Base-by-base conservation (phyloP, 2,797 vertebrate genomes). In the Florisuga fusca region DNA sequence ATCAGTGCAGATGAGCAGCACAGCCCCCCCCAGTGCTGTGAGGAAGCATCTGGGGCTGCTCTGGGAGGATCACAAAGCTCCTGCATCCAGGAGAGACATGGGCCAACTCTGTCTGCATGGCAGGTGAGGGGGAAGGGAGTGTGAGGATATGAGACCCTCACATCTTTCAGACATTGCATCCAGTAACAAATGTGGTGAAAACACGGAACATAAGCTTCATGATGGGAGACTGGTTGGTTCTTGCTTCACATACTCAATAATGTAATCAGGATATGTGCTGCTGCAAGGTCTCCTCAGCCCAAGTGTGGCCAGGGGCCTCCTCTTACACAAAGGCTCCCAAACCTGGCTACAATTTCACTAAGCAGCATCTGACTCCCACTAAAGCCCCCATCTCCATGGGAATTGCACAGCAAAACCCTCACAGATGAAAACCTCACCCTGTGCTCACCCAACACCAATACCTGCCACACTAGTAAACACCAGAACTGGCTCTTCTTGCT, bases 331-430 rank as follows among this genome's bases (percentile, higher is more conserved):
- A 41, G 38, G 13, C 13, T 78, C 53, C 31, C 71, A 71, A 54
- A 1, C 13, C 38, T 7, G 51, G 16, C 45, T 19, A 4, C 31
- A 21, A 7, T 21, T 55, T 48, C 69, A 26, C 46, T 20, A 15
- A 25, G 17, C n/a, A 14, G 48, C 10, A 57, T 43, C 73, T 54
- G 11, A 7, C 67, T 53, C 17, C 48, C 21, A 4, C 34, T 25
- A 5, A 26, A 36, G 20, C 20, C 51, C 50, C 4, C 6, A 2
- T 18, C 29, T 13, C 10, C 0, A 45, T 1, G 38, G 5, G 38
- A 41, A 21, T 12, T 11, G 3, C 15, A 6, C 26, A 31, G 46
- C 12, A 23, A 58, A 61, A 14, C 38, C 13, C 38, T 41, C 38
- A 41, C 5, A 15, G 38, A 41, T 41, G 38, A 41, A 41, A 41